Percentiles rank a stretch among this genome's conserved stretches.
Evolutionary conservation across 2,888 invertebrate genomes (phyloP).

Genomic region (Tanypteryx hageni): DNA sequence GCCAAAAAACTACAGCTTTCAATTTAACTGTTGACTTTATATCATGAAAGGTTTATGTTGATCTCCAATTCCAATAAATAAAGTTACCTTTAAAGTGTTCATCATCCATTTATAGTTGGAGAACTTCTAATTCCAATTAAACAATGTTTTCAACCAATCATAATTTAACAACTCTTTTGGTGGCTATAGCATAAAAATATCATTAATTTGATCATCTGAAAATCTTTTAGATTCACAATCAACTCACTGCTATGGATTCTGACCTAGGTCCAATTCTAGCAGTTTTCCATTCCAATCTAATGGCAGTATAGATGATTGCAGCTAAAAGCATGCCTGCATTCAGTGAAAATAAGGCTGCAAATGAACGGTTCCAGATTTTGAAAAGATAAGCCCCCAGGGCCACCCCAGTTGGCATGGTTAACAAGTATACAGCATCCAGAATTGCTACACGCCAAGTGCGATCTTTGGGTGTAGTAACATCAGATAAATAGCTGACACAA

Average conservation of each 20-base stretch:
- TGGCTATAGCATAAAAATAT: too few relatives aligned
- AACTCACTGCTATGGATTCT: constrained; percentile 78
- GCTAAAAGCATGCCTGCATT: constrained; percentile 81
- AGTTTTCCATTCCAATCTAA: constrained; percentile 84
- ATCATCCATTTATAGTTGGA: too few relatives aligned
- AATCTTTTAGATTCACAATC: not conserved
- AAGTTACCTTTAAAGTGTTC: too few relatives aligned
- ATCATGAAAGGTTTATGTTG: too few relatives aligned
- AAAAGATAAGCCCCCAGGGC: constrained; percentile 80
- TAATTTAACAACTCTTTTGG: too few relatives aligned
- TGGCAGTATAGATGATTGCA: constrained; percentile 81
- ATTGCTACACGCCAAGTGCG: constrained; percentile 89
- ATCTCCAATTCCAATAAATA: too few relatives aligned
- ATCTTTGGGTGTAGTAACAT: constrained; percentile 82
- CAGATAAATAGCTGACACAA: constrained; percentile 81
- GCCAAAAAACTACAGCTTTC: too few relatives aligned
- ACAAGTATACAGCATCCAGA: constrained; percentile 88
- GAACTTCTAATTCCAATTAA: too few relatives aligned
- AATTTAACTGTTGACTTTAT: too few relatives aligned
- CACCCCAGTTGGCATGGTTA: constrained; percentile 90
- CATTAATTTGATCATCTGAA: too few relatives aligned
- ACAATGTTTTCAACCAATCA: too few relatives aligned
- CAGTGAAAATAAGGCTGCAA: constrained; percentile 84
- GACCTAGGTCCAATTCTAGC: constrained; percentile 73
- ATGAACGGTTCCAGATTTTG: constrained; percentile 81